phyloP scores from a whole-genome alignment of 2,888 invertebrate genomes.

The Drosophila phalerata region DNA sequence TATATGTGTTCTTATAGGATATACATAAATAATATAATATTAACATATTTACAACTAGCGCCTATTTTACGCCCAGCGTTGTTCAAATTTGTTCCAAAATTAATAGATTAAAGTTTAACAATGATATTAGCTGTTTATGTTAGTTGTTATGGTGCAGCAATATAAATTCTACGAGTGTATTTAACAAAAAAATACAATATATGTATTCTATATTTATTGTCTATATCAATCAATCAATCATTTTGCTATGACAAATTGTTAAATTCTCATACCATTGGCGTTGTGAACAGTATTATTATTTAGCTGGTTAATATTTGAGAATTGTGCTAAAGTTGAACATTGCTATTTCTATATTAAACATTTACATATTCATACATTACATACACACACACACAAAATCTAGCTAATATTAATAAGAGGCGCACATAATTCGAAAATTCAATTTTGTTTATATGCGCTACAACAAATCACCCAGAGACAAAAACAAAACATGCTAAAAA shows the following conservation, averaged over 20 bases:
- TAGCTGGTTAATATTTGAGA: slow-evolving; percentile 63
- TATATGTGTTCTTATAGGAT: slow-evolving; percentile 21
- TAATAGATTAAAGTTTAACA: slow-evolving; percentile 61
- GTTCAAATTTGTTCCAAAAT: slow-evolving; percentile 73
- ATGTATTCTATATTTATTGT: slow-evolving; percentile 34
- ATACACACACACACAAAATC: slow-evolving; percentile 35
- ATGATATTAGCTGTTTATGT: slow-evolving; percentile 74
- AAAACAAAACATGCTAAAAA: slow-evolving; percentile 22
- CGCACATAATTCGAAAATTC: slow-evolving; percentile 53
- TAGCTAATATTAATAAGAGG: slow-evolving; percentile 43
- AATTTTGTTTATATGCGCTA: slow-evolving; percentile 66
- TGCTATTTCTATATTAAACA: slow-evolving; percentile 56
- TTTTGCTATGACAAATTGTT: slow-evolving; percentile 66
- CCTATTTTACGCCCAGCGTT: slow-evolving; percentile 77
- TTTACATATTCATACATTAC: slow-evolving; percentile 33
- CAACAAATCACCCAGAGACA: slow-evolving; percentile 59
- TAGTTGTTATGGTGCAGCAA: slow-evolving; percentile 74
- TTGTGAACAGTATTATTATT: slow-evolving; percentile 78
- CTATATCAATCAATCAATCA: slow-evolving; percentile 56
- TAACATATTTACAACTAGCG: slow-evolving; percentile 65
- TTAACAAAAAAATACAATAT: slow-evolving; percentile 41
- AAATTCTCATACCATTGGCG: slow-evolving; percentile 67
- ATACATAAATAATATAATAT: slow-evolving; percentile 28
- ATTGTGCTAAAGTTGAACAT: slow-evolving; percentile 59
- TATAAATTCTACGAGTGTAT: slow-evolving; percentile 50